phyloP scores from a whole-genome alignment of 2,113 vertebrate genomes.

The Litocranius walleri region DNA sequence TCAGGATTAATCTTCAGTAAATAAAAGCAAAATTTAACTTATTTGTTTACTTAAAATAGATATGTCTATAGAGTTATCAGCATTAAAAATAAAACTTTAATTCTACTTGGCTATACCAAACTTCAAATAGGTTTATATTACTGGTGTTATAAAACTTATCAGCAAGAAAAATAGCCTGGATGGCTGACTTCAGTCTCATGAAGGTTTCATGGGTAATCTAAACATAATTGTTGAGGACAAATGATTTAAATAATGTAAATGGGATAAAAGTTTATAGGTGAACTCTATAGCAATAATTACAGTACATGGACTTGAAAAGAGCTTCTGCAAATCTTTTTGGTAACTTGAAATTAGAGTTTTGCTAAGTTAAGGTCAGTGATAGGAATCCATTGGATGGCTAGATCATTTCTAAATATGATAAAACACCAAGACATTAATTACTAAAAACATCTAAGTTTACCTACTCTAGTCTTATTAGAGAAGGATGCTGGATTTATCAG shows the following conservation, averaged over 20 bases:
- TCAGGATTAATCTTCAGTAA: background rate
- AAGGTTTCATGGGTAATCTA: background rate
- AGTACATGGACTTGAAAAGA: background rate
- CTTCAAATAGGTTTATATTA: background rate
- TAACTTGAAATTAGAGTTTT: background rate
- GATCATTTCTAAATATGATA: background rate
- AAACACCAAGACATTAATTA: background rate
- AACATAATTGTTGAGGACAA: background rate
- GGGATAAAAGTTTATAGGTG: no score
- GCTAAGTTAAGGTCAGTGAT: background rate
- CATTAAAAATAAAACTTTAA: background rate
- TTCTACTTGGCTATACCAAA: background rate
- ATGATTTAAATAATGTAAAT: background rate
- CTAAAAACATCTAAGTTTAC: background rate
- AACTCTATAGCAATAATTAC: background rate
- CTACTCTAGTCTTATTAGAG: background rate
- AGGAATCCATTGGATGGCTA: background rate
- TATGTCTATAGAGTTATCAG: background rate
- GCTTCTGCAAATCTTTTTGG: background rate
- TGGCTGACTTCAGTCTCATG: background rate
- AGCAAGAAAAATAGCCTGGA: background rate
- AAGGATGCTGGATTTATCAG: background rate
- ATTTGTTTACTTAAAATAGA: background rate
- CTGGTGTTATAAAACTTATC: background rate
- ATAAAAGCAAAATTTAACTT: background rate